Evolutionary conservation across 1,140 invertebrate species (phyloP).

Genomic region (Drosophila prosaltans): DNA sequence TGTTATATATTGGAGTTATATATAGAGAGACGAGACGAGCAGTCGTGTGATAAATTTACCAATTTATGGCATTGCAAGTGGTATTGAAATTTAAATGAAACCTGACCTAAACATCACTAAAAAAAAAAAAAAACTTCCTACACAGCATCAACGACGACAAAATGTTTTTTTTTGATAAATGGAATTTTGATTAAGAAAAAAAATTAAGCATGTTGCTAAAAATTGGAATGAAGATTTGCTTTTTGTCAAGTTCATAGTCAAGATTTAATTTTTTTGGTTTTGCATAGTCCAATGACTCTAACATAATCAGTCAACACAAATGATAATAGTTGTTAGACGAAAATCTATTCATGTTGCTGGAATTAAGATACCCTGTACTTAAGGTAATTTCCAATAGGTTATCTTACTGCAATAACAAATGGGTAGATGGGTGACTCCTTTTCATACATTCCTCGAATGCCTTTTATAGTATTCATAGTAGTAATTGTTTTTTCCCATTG

Average conservation of each 20-base stretch:
- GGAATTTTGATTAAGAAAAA: slow-evolving; percentile 52
- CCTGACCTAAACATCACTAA: slow-evolving; percentile 25
- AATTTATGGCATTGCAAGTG: slow-evolving; percentile 45
- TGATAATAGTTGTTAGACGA: not conserved
- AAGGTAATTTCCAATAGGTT: not conserved
- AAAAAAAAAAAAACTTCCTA: slow-evolving; percentile 40
- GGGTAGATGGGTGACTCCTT: too few relatives aligned
- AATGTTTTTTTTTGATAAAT: slow-evolving; percentile 43
- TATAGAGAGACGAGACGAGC: not conserved
- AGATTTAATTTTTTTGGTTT: slow-evolving; percentile 37
- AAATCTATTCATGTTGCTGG: not conserved
- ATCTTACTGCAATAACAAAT: too few relatives aligned
- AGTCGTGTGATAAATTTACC: slow-evolving; percentile 28
- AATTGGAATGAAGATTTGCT: slow-evolving; percentile 49
- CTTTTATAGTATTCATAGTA: too few relatives aligned
- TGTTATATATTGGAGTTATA: not conserved
- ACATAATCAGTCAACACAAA: slow-evolving; percentile 37
- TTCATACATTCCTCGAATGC: too few relatives aligned
- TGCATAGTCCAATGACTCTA: slow-evolving; percentile 58
- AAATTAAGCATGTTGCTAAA: slow-evolving; percentile 44
- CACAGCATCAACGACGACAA: slow-evolving; percentile 25
- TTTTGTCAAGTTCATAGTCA: slow-evolving; percentile 46
- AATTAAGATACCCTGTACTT: not conserved
- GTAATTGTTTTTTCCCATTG: too few relatives aligned
- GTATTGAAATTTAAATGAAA: slow-evolving; percentile 30